Evolutionary conservation across 2,113 vertebrate genomes (phyloP), one percentile per base, ranked within the genome.

Genomic region (Neoarius graeffei): DNA sequence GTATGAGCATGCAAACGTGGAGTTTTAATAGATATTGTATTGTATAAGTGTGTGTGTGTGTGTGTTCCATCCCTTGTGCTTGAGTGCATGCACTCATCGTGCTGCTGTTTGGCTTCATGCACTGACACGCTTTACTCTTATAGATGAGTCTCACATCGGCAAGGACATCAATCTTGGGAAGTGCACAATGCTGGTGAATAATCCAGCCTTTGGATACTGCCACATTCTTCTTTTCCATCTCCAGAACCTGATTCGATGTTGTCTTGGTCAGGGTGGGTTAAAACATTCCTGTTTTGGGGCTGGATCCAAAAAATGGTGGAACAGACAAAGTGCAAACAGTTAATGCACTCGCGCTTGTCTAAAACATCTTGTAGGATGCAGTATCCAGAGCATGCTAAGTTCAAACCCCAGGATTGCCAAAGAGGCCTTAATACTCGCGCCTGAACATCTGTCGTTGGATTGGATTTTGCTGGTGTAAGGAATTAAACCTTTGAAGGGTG

Each of bases 51-150:
- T 35, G 59, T 64, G 9, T 35, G 67, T 76, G 64, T 35, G n/a
- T 35, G 5, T 48, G 54, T 85, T 82, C 52, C 66, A 86, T 59
- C 57, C 77, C 76, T 27, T 85, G 81, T 85, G 95, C 94, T 94
- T 95, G 93, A 92, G 95, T 97, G 97, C 97, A 98, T 97, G 97
- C 52, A 83, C 83, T 87, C 35, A 77, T 88, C 1, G 83, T 87
- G 81, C 83, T 83, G 87, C 85, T 89, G 42, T 56, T 80, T n/a
- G 73, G 27, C 52, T 69, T 42, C 73, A 84, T 67, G 76, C 42
- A 35, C 30, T 27, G 52, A 56, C 25, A 9, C 52, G 27, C 42
- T 52, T 80, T 48, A 25, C 7, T 48, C 4, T 48, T 20, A 48
- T 23, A 62, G 57, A 35, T 6, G 4, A 4, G 27, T 67, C 59